Evolutionary conservation across 2,797 vertebrate species (phyloP), one percentile per base, ranked within the genome.

Genomic region (Thalassophryne amazonica): DNA sequence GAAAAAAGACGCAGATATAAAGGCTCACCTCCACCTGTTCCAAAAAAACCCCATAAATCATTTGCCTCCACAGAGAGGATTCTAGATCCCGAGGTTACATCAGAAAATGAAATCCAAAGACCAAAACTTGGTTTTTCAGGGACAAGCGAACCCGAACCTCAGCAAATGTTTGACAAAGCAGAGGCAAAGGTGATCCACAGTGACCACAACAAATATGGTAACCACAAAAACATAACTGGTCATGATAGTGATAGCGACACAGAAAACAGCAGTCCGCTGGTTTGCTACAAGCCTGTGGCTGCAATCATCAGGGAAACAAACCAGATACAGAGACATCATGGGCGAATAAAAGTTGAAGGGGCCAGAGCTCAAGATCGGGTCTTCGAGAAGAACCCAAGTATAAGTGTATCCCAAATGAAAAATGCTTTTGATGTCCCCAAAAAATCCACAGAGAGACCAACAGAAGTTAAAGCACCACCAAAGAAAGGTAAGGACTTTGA

Each of bases 331-430:
- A 84, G 47, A 57, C 61, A 53, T 19, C 73, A 60, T 10, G 4
- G 54, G 18, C 24, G 59, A 34, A 29, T 20, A 13, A 80, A 54
- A 65, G 25, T 69, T 1, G 77, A 84, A 3, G 66, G 9, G 2
- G 1, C 48, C 32, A 85, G 76, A 69, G 14, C 58, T 51, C 60
- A 25, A 4, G 53, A 75, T 18, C 35, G 28, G 9, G 33, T 73
- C 39, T 22, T 47, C 4, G 83, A 85, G 30, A 69, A 73, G 53
- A 69, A 36, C 27, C 58, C 75, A 1, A 81, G 62, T 22, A 43
- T 87, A 32, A 91, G 86, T 48, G 84, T 91, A 4, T 82, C 79
- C 13, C 83, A 89, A 39, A 90, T 89, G 62, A 89, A 86, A 55
- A 85, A 61, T 28, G 3, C 86, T 9, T 91, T 90, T 48, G 88